phyloP scores from a whole-genome alignment of 2,113 vertebrate species.

The Nibea albiflora region DNA sequence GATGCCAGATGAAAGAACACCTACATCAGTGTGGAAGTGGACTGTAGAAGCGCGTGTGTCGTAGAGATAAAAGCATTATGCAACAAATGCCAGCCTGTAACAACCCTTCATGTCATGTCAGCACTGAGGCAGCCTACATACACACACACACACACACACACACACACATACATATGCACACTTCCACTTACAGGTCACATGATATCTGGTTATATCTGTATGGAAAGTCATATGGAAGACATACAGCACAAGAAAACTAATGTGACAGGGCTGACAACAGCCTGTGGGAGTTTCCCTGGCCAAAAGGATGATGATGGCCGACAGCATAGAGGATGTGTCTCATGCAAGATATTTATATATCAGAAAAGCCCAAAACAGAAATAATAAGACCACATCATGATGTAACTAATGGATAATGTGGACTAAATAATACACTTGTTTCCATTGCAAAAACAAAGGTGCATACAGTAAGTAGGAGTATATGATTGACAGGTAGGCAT shows the following conservation, averaged over 20 bases:
- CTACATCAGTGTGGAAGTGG: constrained; percentile 62
- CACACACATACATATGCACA: not conserved
- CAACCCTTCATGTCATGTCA: constrained; percentile 35
- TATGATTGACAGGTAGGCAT: not conserved
- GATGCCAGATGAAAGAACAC: constrained; percentile 69
- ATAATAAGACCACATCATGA: constrained; percentile 10
- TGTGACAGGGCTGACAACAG: constrained; percentile 51
- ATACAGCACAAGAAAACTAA: constrained; percentile 10
- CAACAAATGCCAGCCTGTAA: constrained; percentile 50
- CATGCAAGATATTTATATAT: not conserved
- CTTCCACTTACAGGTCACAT: constrained; percentile 22
- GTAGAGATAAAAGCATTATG: constrained; percentile 67
- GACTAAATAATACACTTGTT: not conserved
- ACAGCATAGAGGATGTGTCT: not conserved
- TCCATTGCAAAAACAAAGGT: not conserved
- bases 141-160: constrained; percentile 16
- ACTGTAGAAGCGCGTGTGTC: constrained; percentile 45
- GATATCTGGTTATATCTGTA: constrained; percentile 10
- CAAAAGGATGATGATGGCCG: constrained; percentile 30
- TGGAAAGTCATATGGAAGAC: constrained; percentile 11
- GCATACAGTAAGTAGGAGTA: not conserved
- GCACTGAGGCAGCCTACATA: constrained; percentile 12
- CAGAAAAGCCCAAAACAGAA: not conserved
- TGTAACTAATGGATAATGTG: not conserved
- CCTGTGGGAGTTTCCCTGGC: constrained; percentile 24